Evolutionary conservation across 2,113 vertebrate species (phyloP).

Genomic region (Columba janthina): DNA sequence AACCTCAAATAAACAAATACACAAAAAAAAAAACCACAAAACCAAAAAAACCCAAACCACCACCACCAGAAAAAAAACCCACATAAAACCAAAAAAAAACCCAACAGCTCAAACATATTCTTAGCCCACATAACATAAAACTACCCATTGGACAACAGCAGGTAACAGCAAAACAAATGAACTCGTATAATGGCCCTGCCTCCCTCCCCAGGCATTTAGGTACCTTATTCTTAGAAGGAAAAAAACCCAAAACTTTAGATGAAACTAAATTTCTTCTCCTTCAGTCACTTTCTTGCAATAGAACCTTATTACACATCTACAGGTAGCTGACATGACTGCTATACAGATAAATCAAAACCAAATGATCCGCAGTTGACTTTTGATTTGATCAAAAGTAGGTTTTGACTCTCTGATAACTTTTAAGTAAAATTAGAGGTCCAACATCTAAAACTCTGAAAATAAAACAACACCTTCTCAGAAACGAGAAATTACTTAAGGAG

Average conservation of each 20-base stretch:
- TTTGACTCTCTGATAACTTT: neutral
- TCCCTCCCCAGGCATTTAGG: neutral
- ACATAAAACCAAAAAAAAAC: no score
- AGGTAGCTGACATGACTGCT: neutral
- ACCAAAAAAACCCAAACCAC: no score
- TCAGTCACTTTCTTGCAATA: neutral
- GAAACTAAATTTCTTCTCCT: neutral
- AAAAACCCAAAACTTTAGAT: neutral
- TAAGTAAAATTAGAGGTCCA: neutral
- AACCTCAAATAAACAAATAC: no score
- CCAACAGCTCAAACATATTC: neutral
- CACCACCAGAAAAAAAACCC: no score
- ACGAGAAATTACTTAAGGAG: neutral
- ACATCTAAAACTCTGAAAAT: neutral
- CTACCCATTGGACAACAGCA: neutral
- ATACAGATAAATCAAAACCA: neutral
- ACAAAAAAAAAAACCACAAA: no score
- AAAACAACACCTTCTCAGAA: neutral
- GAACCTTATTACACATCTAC: neutral
- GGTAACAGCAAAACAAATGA: neutral
- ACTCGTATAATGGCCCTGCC: neutral
- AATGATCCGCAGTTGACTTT: neutral
- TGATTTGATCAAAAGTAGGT: neutral
- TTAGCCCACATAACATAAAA: neutral
- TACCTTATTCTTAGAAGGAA: neutral